Base-by-base conservation (phyloP, 2,113 vertebrate genomes). In the Sporophila hypoxantha region DNA sequence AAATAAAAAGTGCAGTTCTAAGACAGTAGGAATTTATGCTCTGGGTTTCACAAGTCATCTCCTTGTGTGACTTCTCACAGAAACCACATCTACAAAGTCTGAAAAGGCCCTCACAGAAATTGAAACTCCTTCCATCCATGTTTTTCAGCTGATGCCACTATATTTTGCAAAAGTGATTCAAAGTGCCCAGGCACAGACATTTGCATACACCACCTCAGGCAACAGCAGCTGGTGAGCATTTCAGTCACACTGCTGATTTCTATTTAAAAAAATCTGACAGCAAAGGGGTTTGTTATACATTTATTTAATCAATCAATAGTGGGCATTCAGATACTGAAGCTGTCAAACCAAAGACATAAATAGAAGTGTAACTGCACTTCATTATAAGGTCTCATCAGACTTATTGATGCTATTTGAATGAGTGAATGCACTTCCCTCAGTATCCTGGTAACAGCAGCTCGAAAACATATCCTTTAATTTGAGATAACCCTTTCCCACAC, bases 201-300 rank as follows among this genome's bases (percentile, higher is more conserved):
- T 78, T 78, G 57, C 57, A 73, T 67, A 67, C 49, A 62, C 29
- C 42, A 62, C 90, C 85, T 89, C 75, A 76, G 88, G 84, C 82
- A 78, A 89, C 53, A 90, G 76, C 59, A 87, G 86, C 62, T 88
- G 57, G 19, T 83, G 46, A 91, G 64, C 66, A 60, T 53, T 91
- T 83, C 55, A 82, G 66, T 27, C 67, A 30, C 36, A 64, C 73
- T 93, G 70, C 39, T 79, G 88, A 89, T 74, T 78, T 84, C 89
- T 86, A 16, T 68, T 87, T 19, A 37, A 87, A 69, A 73, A 73
- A 89, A 53, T 59, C 50, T 86, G 70, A 85, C 73, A 89, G 74
- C 39, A 70, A 53, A 79, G 21, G 50, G 9, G 34, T 55, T 93
- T 79, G n/a, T 8, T 93, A 92, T 64, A 80, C 59, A 68, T 79